Base-by-base conservation (phyloP, 2,797 vertebrate genomes). In the Leptatherina wallacei region DNA sequence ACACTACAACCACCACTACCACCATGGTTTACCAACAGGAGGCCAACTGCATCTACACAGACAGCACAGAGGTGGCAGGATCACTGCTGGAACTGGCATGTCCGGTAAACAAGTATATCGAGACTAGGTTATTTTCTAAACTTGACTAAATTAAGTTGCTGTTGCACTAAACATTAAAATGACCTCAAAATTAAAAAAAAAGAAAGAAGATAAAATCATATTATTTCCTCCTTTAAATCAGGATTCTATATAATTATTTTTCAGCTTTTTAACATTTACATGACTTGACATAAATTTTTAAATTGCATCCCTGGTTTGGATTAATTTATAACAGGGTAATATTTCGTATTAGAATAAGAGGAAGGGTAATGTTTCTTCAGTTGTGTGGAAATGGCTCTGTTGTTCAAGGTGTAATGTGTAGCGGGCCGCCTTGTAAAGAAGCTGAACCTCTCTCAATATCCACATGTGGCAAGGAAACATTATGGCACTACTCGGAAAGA, bases 11-110 rank as follows among this genome's bases (percentile, higher is more conserved):
- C 22, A 93, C 93, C 47, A 91, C 89, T 58, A 95, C 96, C 49
- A 96, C 96, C 0, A 97, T 97, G 96, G 96, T 98, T 38, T 99
- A 99, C 85, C 96, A 98, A 55, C 96, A 96, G 89, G 96, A 96
- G 36, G 94, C 94, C 16, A 98, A 97, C 92, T 99, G 97, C 88
- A 97, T 98, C 90, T 98, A 98, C 77, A 97, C 97, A 61, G 98
- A 99, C 92, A 99, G 96, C 91, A 97, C 97, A 7, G 97, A 99
- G 90, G 97, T 99, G 82, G 97, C 97, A 14, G 98, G 97, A 35
- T 99, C 97, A 60, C 90, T 99, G 91, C 94, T 99, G 87, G 98
- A 99, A 86, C 95, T 99, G 79, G 98, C 97, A 65, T 98, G 97
- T 89, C 98, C 97, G 67, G 97, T 99, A 93, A 97, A 70, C 80